phyloP scores from a whole-genome alignment of 2,113 vertebrate species.

The Noctilio leporinus region DNA sequence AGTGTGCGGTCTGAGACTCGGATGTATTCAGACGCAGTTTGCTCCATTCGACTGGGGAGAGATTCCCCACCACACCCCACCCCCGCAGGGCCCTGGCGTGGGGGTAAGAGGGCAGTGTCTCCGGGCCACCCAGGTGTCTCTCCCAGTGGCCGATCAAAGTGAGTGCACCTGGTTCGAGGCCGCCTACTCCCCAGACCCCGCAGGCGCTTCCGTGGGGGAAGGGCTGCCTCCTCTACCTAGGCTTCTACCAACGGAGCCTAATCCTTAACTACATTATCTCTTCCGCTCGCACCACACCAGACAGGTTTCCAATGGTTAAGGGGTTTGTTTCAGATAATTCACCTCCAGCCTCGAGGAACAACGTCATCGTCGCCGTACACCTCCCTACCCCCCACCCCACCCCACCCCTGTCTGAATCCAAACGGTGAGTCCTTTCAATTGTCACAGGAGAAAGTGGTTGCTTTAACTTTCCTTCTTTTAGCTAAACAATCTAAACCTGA shows the following conservation, averaged over 20 bases:
- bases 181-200: neutral
- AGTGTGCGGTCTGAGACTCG: fast-evolving
- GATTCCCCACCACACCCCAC: neutral
- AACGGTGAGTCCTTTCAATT: conserved; percentile 27
- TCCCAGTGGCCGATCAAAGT: neutral
- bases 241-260: neutral
- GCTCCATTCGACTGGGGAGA: neutral
- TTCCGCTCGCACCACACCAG: neutral
- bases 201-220: neutral
- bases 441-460: neutral
- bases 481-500: neutral
- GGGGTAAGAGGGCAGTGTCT: neutral
- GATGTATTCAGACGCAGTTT: neutral
- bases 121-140: neutral
- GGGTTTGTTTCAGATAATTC: neutral
- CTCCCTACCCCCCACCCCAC: neutral
- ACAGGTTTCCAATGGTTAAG: neutral
- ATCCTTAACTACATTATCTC: neutral
- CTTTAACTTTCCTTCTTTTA: neutral
- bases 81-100: neutral
- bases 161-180: neutral
- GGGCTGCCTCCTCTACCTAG: neutral
- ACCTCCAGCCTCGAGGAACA: neutral
- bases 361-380: neutral
- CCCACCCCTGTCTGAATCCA: neutral